phyloP scores from a whole-genome alignment of 2,113 vertebrate species.

The Prolemur simus region DNA sequence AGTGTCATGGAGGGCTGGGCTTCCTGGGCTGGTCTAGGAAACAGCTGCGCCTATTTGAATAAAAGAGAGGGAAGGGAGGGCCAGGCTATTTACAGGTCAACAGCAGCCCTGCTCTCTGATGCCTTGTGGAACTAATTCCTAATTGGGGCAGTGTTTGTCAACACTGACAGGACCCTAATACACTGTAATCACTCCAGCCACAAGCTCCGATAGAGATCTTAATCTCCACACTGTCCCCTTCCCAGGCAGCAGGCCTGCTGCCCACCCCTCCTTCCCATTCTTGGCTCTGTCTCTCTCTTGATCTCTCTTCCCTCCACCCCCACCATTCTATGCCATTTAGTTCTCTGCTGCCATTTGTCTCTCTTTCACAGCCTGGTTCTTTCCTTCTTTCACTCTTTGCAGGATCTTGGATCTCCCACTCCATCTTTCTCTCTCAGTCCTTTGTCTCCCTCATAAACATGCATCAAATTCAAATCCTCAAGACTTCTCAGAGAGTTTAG shows the following conservation, averaged over 20 bases:
- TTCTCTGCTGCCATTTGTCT: slow-evolving; percentile 30
- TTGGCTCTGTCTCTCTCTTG: background rate
- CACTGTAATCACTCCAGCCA: slow-evolving; percentile 81
- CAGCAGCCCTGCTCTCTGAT: slow-evolving; percentile 79
- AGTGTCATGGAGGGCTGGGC: background rate
- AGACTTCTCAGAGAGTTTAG: background rate
- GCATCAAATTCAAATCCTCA: background rate
- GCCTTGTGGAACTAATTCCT: slow-evolving; percentile 84
- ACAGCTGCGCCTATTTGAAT: slow-evolving; percentile 54
- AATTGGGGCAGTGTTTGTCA: slow-evolving; percentile 87
- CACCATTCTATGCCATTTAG: background rate
- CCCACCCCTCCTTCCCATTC: background rate
- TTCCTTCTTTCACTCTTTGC: background rate
- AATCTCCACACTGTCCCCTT: slow-evolving; percentile 78
- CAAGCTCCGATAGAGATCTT: slow-evolving; percentile 83
- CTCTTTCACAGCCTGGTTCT: background rate
- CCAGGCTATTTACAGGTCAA: slow-evolving; percentile 79
- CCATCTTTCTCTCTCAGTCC: background rate
- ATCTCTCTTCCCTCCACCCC: background rate
- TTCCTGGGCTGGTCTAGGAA: slow-evolving; percentile 31
- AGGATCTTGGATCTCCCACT: background rate
- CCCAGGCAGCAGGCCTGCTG: slow-evolving; percentile 18
- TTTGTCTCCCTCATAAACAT: background rate
- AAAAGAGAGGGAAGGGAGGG: slow-evolving; percentile 1
- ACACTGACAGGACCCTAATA: slow-evolving; percentile 79